Evolutionary conservation across 2,888 invertebrate species (phyloP).

Genomic region (Erebia aethiops): DNA sequence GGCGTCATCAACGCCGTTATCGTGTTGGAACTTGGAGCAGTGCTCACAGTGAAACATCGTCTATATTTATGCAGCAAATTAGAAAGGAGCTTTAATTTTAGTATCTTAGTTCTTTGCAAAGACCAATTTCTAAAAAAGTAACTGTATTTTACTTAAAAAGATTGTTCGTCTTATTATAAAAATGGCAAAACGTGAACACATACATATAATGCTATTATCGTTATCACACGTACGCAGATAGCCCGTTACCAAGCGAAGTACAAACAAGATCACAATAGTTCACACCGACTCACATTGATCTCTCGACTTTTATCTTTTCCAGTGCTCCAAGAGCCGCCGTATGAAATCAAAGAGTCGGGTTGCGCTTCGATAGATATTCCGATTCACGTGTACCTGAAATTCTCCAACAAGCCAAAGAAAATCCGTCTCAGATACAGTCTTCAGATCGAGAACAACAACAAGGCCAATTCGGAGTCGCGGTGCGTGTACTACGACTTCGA

Average conservation of each 20-base stretch:
- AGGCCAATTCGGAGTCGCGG: conserved; percentile 66
- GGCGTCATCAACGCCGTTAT: too few species aligned
- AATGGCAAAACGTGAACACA: conserved; percentile 45
- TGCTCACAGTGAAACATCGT: too few species aligned
- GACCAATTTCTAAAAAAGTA: neutral
- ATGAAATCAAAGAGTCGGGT: conserved; percentile 79
- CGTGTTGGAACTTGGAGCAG: too few species aligned
- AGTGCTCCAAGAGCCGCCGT: conserved; percentile 79
- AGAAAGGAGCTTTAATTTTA: too few species aligned
- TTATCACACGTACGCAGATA: conserved; percentile 61
- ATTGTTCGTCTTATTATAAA: conserved; percentile 24
- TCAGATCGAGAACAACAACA: conserved; percentile 69
- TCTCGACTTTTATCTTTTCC: conserved; percentile 47
- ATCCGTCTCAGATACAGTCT: conserved; percentile 72
- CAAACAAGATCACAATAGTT: conserved; percentile 49
- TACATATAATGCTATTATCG: conserved; percentile 51
- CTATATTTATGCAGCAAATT: too few species aligned
- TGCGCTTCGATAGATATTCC: conserved; percentile 76
- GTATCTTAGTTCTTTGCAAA: too few species aligned
- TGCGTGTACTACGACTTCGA: conserved; percentile 74
- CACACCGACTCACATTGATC: conserved; percentile 38
- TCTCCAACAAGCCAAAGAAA: conserved; percentile 70
- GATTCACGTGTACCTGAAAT: conserved; percentile 77
- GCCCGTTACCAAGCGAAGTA: conserved; percentile 46
- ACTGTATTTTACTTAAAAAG: conserved; percentile 2